phyloP scores from a whole-genome alignment of 1,140 invertebrate species.

The Pseudomyrmex flavicornis region DNA sequence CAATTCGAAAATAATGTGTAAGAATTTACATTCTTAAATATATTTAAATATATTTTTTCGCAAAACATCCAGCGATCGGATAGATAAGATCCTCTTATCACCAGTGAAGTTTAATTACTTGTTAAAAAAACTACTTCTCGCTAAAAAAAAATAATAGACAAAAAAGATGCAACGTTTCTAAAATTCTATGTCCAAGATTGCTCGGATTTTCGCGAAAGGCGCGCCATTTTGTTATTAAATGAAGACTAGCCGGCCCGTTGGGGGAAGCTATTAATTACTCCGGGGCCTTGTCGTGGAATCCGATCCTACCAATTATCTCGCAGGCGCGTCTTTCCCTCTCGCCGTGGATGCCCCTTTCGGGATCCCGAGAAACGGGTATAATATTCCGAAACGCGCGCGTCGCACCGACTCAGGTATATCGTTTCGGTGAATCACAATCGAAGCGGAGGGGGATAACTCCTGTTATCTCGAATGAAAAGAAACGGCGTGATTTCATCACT shows the following conservation, averaged over 20 bases:
- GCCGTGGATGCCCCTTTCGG: not conserved
- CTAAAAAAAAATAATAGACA: not conserved
- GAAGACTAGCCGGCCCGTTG: conserved; percentile 23
- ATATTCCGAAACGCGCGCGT: not conserved
- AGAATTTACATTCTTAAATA: too few species aligned
- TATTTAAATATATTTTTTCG: too few species aligned
- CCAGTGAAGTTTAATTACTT: too few species aligned
- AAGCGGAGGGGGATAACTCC: not conserved
- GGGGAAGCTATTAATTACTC: conserved; percentile 82
- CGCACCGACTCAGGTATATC: not conserved
- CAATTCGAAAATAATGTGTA: not conserved
- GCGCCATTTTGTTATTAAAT: conserved; percentile 19
- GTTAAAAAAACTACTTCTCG: not conserved
- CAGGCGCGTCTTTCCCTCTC: not conserved
- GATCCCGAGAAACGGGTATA: too few species aligned
- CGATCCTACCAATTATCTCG: conserved; percentile 81
- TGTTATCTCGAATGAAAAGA: conserved; percentile 31
- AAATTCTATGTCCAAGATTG: conserved; percentile 9
- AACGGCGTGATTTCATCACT: conserved; percentile 25
- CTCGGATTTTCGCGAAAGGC: not conserved
- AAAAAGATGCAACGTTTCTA: not conserved
- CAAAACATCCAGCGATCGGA: too few species aligned
- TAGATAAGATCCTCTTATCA: too few species aligned
- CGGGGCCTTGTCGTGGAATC: conserved; percentile 77
- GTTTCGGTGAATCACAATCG: conserved; percentile 20